These are phyloP conservation scores for Philereme transversata DNA, from an alignment of 2,888 invertebrate genomes.

Conservation along the genomic window DNA sequence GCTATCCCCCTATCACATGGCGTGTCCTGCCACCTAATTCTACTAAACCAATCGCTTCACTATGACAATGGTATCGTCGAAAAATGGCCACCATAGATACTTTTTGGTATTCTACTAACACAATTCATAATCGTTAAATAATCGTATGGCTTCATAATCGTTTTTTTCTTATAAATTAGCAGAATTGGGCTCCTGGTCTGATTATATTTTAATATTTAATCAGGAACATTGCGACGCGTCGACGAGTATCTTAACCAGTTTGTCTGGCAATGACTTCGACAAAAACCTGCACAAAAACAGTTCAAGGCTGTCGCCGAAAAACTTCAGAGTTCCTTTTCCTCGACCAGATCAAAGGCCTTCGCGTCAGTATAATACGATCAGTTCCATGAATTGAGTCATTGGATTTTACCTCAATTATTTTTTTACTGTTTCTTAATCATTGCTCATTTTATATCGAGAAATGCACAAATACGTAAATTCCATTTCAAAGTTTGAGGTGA, in stretches of 20 bases:
- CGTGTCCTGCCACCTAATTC: no score
- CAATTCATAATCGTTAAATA: no score
- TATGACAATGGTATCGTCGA: no score
- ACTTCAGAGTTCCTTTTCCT: slow-evolving; percentile 21
- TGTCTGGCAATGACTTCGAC: slow-evolving; percentile 38
- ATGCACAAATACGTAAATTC: no score
- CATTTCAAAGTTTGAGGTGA: no score
- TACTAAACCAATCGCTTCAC: no score
- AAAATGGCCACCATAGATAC: no score
- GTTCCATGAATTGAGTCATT: slow-evolving; percentile 2
- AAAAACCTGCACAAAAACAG: slow-evolving; percentile 40
- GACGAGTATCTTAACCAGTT: slow-evolving; percentile 42
- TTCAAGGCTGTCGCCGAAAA: slow-evolving; percentile 8
- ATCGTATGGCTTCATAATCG: no score
- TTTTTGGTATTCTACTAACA: no score
- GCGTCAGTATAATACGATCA: not conserved
- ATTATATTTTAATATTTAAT: slow-evolving; percentile 4
- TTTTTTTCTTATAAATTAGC: no score
- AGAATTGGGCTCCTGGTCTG: not conserved
- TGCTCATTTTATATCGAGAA: not conserved
- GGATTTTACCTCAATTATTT: slow-evolving; percentile 2
- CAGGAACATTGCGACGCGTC: slow-evolving; percentile 11
- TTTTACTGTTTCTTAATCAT: not conserved
- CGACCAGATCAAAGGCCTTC: slow-evolving; percentile 34
- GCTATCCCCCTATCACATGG: not conserved